phyloP scores from a whole-genome alignment of 2,888 invertebrate species.

The Celastrina argiolus region DNA sequence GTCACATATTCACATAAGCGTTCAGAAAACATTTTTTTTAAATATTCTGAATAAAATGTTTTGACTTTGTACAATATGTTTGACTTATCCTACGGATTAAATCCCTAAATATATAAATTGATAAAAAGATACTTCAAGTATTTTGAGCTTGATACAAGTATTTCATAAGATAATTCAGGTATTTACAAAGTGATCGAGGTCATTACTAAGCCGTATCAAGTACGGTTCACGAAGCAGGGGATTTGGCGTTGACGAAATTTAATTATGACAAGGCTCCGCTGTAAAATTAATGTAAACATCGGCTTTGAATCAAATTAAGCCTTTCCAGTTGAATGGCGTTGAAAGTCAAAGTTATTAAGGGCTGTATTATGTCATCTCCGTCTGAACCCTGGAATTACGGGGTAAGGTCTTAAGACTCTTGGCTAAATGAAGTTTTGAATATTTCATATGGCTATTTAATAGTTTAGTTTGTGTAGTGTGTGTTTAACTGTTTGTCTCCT shows the following conservation, averaged over 20 bases:
- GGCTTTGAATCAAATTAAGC: slow-evolving; percentile 18
- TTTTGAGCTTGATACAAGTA: too few relatives aligned
- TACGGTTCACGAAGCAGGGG: neutral
- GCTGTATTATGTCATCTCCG: slow-evolving; percentile 9
- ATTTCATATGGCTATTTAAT: neutral
- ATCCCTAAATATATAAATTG: too few relatives aligned
- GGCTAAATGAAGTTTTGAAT: neutral
- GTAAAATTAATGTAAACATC: slow-evolving; percentile 17
- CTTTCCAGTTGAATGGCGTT: slow-evolving; percentile 7
- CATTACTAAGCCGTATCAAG: slow-evolving; percentile 14
- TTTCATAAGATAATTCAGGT: neutral
- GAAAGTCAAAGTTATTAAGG: slow-evolving; percentile 12
- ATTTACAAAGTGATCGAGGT: neutral
- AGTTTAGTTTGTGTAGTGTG: too few relatives aligned
- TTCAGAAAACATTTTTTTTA: too few relatives aligned
- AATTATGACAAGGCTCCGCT: slow-evolving; percentile 15
- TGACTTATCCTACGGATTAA: too few relatives aligned
- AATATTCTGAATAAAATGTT: too few relatives aligned
- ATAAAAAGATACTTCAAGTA: too few relatives aligned
- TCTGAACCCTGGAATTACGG: neutral
- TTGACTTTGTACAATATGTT: too few relatives aligned
- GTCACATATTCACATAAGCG: too few relatives aligned
- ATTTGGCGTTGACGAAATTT: slow-evolving; percentile 17
- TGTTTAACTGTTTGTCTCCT: too few relatives aligned
- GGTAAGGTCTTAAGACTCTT: neutral